phyloP scores from a whole-genome alignment of 2,113 vertebrate species.

The Paralichthys olivaceus region DNA sequence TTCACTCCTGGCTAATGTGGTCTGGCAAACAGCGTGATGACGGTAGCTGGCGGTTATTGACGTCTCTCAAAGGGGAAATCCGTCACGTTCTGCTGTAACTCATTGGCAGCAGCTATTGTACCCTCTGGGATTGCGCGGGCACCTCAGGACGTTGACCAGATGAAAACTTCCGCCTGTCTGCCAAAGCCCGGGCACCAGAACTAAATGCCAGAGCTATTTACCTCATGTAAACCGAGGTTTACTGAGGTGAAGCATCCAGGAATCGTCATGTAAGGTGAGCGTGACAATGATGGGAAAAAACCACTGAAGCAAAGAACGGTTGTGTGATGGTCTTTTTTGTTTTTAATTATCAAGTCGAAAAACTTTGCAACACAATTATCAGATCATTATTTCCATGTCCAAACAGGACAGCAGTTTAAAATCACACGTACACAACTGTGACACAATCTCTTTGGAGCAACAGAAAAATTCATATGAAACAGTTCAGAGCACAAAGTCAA shows the following conservation, averaged over 20 bases:
- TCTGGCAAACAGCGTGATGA: slow-evolving; percentile 51
- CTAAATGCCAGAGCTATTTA: slow-evolving; percentile 16
- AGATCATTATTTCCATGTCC: slow-evolving; percentile 38
- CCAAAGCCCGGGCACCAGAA: slow-evolving; percentile 9
- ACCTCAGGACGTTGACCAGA: slow-evolving; percentile 55
- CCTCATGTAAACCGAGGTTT: not conserved
- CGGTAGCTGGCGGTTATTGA: slow-evolving; percentile 37
- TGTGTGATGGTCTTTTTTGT: slow-evolving; percentile 13
- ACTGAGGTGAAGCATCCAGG: not conserved
- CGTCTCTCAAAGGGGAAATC: slow-evolving; percentile 66
- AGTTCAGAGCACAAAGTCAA: slow-evolving; percentile 41
- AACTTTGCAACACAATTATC: slow-evolving; percentile 57
- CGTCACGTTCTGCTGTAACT: slow-evolving; percentile 62
- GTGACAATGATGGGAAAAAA: not conserved
- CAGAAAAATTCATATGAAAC: slow-evolving; percentile 49
- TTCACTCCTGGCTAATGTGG: slow-evolving; percentile 37
- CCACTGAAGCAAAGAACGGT: slow-evolving; percentile 8
- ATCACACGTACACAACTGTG: slow-evolving; percentile 27
- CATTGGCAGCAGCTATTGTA: slow-evolving; percentile 45
- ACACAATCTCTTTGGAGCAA: slow-evolving; percentile 71
- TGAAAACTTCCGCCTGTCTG: slow-evolving; percentile 4
- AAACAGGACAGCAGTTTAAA: slow-evolving; percentile 45
- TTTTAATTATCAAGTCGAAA: slow-evolving; percentile 73
- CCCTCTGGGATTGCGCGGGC: slow-evolving; percentile 27
- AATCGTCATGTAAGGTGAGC: not conserved